Conservation (phyloP, 92 coral and sea anemone genomes). For the Epizoanthus illoricatus region DNA sequence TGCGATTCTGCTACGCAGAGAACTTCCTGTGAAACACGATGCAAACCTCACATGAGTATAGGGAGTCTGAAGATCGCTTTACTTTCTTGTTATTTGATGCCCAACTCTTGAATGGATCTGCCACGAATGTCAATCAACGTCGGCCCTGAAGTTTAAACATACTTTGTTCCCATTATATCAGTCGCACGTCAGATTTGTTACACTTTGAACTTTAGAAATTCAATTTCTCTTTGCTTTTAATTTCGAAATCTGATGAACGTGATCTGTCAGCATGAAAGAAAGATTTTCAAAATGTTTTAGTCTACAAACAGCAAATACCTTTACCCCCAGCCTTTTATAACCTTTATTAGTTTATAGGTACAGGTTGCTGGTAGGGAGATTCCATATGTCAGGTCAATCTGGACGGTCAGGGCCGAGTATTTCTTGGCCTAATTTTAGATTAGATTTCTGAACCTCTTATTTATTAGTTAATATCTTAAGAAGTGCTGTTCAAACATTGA, state of each 20-base stretch:
- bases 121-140: slow-evolving; percentile 23
- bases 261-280: background rate
- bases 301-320: too few species aligned
- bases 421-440: too few species aligned
- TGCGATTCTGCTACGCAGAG: background rate
- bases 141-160: background rate
- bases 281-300: too few species aligned
- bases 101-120: slow-evolving; percentile 20
- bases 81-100: slow-evolving; percentile 23
- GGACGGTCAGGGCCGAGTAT: too few species aligned
- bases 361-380: too few species aligned
- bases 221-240: too few species aligned
- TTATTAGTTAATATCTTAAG: too few species aligned
- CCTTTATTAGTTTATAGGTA: too few species aligned
- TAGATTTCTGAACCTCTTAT: too few species aligned
- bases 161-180: background rate
- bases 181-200: background rate
- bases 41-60: background rate
- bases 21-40: slow-evolving; percentile 22
- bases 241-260: background rate
- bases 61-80: slow-evolving; percentile 12
- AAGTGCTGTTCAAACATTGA: too few species aligned
- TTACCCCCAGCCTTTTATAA: too few species aligned
- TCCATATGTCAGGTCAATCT: too few species aligned
- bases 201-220: background rate